Conservation (phyloP, 2,797 vertebrate species). For the Balearica regulorum region DNA sequence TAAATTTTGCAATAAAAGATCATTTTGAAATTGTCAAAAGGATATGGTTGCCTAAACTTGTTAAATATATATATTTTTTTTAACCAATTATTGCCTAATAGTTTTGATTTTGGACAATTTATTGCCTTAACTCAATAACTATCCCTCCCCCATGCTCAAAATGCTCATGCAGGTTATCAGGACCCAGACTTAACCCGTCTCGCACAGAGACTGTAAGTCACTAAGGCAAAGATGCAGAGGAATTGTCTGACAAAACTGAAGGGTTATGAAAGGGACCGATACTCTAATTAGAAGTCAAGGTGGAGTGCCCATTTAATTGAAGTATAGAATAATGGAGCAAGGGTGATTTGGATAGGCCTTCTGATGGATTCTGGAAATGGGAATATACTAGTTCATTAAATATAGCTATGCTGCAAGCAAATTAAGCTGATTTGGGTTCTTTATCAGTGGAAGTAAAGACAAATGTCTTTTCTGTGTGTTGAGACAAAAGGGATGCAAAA, state of each 20-base stretch:
- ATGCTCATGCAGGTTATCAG: neutral
- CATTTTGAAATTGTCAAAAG: neutral
- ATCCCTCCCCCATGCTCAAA: neutral
- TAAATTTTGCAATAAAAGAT: neutral
- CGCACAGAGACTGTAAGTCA: accelerated
- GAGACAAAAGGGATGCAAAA: neutral
- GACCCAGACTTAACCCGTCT: neutral
- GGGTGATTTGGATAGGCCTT: neutral
- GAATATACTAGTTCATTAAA: neutral
- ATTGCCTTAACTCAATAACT: neutral
- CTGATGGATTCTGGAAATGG: neutral
- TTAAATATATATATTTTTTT: neutral
- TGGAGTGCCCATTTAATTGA: neutral
- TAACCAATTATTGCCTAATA: neutral
- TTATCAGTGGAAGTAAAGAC: neutral
- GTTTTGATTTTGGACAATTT: neutral
- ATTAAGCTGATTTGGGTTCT: neutral
- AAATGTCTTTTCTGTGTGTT: neutral
- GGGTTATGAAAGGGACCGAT: accelerated
- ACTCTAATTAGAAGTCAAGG: neutral
- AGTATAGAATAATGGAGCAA: neutral
- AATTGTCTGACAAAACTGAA: neutral
- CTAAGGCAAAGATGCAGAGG: neutral
- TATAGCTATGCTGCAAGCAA: neutral
- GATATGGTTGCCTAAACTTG: neutral